phyloP scores from a whole-genome alignment of 2,888 invertebrate genomes.

The Oasisia sp. region DNA sequence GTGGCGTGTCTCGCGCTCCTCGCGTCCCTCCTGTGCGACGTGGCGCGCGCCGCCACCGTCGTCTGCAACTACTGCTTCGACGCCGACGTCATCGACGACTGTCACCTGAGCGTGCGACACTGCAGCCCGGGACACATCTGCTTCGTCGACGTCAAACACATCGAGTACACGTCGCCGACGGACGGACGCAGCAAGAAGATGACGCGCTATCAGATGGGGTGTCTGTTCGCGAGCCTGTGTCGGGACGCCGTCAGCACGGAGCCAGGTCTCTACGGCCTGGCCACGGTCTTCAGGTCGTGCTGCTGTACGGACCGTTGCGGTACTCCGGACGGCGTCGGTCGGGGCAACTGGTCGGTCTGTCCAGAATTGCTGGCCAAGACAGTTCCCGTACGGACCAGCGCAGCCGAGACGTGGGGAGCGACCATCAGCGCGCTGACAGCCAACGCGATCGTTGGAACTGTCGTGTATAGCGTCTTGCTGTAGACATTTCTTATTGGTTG shows the following conservation, averaged over 20 bases:
- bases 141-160: constrained; percentile 20
- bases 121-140: constrained; percentile 1
- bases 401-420: neutral
- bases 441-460: neutral
- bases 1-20: neutral
- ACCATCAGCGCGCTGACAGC: neutral
- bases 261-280: constrained; percentile 19
- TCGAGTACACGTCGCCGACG: constrained; percentile 26
- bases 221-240: constrained; percentile 20
- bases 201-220: constrained; percentile 23
- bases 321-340: constrained; percentile 13
- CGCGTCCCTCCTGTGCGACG: neutral
- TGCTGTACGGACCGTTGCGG: constrained; percentile 23
- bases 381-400: neutral
- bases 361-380: neutral
- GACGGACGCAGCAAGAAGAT: neutral
- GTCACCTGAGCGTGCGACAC: constrained; percentile 8
- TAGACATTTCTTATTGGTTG: neutral
- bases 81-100: constrained; percentile 26
- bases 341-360: neutral
- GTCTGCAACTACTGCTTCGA: constrained; percentile 29
- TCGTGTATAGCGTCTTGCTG: neutral
- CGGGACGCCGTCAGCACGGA: neutral
- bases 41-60: neutral
- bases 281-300: constrained; percentile 14